Percentiles rank a stretch among this genome's conserved stretches.
These are phyloP conservation scores for Poicephalus gulielmi DNA, from an alignment of 2,113 vertebrate genomes.

Conservation along the genomic window DNA sequence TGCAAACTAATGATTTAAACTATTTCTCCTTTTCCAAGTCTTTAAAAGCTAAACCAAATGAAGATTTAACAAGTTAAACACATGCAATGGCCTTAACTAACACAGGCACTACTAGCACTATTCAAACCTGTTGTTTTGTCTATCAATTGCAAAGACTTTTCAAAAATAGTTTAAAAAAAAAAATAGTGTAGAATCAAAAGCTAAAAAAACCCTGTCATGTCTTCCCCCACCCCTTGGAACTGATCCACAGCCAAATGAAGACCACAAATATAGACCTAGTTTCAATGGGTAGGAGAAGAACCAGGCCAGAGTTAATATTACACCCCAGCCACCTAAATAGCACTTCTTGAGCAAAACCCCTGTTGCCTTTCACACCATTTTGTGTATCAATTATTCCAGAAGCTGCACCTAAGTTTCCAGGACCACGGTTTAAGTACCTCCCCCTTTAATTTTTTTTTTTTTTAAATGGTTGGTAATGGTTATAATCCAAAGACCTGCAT, in stretches of 20 bases:
- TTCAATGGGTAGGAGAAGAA: background rate
- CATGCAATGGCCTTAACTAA: conserved; percentile 34
- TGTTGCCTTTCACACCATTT: background rate
- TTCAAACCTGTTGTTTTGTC: background rate
- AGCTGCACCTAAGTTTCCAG: background rate
- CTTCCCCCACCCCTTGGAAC: background rate
- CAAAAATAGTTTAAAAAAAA: background rate
- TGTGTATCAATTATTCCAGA: background rate
- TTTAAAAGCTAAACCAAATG: conserved; percentile 29
- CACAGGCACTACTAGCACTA: conserved; percentile 22
- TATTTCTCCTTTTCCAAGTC: background rate
- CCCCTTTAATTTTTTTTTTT: background rate
- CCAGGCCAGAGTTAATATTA: background rate
- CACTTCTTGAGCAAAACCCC: background rate
- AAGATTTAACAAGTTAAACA: conserved; percentile 52
- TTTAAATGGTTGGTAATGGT: background rate
- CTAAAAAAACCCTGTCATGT: background rate
- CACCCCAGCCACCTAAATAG: background rate
- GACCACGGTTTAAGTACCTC: background rate
- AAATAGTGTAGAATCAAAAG: background rate
- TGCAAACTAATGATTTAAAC: conserved; percentile 20
- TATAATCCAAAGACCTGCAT: background rate
- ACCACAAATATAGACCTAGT: background rate
- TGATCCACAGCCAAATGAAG: background rate
- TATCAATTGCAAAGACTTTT: background rate